Evolutionary conservation across 2,888 invertebrate genomes (phyloP).

Genomic region (Andrena chrysosceles): DNA sequence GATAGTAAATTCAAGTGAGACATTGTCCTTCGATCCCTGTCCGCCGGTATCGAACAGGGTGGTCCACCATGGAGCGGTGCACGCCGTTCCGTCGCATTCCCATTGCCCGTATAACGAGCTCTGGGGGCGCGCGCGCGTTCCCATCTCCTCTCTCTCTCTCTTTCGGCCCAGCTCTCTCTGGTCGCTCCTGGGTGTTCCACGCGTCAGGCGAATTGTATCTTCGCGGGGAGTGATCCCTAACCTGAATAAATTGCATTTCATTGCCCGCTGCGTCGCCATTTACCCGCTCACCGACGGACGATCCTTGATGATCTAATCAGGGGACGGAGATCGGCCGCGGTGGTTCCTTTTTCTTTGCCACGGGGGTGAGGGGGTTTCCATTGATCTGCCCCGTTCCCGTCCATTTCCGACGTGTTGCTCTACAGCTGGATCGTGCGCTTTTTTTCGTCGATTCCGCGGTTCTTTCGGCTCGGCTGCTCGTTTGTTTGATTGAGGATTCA

Average conservation of each 20-base stretch:
- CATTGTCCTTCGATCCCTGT: conserved; percentile 75
- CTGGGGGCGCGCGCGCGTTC: conserved; percentile 63
- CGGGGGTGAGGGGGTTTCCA: neutral
- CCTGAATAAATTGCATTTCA: conserved; percentile 79
- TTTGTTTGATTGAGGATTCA: neutral
- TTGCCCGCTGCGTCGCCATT: conserved; percentile 67
- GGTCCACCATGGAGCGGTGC: conserved; percentile 71
- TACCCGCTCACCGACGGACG: conserved; percentile 52
- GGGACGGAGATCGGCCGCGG: conserved; percentile 15
- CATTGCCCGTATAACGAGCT: conserved; percentile 79
- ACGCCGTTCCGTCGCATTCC: conserved; percentile 76
- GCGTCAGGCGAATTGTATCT: conserved; percentile 77
- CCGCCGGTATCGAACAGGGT: conserved; percentile 75
- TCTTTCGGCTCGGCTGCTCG: neutral
- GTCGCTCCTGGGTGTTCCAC: conserved; percentile 78
- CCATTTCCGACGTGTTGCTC: conserved; percentile 6
- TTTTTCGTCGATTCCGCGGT: neutral
- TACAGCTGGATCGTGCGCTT: neutral
- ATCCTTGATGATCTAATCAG: conserved; percentile 65
- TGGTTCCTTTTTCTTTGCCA: neutral
- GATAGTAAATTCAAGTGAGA: conserved; percentile 79
- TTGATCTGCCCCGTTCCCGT: conserved; percentile 4
- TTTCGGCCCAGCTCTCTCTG: conserved; percentile 15
- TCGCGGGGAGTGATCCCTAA: conserved; percentile 73
- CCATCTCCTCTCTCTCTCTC: conserved; percentile 37